Percentiles rank a stretch among this genome's conserved stretches.
These are phyloP conservation scores for Frankliniella intonsa DNA, from an alignment of 2,888 invertebrate genomes.

Conservation along the genomic window DNA sequence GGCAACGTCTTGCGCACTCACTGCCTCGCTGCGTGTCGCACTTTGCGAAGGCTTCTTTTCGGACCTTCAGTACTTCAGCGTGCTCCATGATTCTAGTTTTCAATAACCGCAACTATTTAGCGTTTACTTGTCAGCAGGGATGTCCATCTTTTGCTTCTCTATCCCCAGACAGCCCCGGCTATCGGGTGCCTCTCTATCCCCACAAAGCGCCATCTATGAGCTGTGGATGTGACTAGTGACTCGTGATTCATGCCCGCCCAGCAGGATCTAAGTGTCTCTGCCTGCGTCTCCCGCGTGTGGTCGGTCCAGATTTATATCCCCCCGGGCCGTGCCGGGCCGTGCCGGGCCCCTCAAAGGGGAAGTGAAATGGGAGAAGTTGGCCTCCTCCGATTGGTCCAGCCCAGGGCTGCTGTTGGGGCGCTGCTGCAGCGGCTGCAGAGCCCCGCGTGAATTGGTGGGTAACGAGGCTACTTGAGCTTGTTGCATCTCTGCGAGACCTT, in stretches of 20 bases:
- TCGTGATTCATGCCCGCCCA: not conserved
- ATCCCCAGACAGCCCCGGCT: no score
- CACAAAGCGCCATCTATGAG: no score
- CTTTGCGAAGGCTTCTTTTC: no score
- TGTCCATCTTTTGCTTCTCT: no score
- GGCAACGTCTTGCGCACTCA: not conserved
- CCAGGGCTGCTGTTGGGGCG: no score
- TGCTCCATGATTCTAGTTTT: no score
- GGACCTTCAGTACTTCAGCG: no score
- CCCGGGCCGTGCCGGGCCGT: no score
- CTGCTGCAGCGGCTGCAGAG: not conserved
- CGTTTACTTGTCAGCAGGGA: no score
- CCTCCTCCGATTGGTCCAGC: not conserved
- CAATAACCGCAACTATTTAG: no score
- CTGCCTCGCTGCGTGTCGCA: no score
- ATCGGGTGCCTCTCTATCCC: no score
- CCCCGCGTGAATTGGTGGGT: not conserved
- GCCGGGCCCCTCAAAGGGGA: not conserved
- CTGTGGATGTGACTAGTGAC: not conserved
- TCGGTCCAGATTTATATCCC: slow-evolving; percentile 4
- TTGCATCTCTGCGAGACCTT: not conserved
- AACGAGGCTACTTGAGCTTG: slow-evolving; percentile 9
- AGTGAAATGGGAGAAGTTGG: slow-evolving; percentile 22
- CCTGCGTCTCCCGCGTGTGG: not conserved
- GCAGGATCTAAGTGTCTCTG: not conserved